Base-by-base conservation (phyloP, 2,888 invertebrate genomes). In the Drosophila barbarae region DNA sequence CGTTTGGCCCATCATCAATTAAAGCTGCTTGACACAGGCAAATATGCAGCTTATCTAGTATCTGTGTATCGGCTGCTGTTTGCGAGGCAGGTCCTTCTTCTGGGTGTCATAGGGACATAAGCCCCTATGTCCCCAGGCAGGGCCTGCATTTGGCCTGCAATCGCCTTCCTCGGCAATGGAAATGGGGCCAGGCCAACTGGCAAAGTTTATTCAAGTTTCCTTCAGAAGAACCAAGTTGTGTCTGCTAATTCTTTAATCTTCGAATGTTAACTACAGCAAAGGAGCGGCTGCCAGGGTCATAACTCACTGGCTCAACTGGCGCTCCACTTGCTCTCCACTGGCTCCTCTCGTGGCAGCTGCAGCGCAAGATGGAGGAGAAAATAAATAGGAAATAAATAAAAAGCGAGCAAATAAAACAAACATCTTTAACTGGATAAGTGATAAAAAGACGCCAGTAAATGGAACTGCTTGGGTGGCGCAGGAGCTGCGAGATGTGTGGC, bases 361-460 rank as follows among this genome's bases (percentile, higher is more conserved):
- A 61, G 32, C 35, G 6, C 42, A 32, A 50, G 42, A 55, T 64
- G 26, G 18, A 44, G 55, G 23, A 28, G 38, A 38, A 66, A 64
- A 64, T 64, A 64, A 66, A 66, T 66, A 64, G 50, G 44, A 44
- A 64, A 64, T 41, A 67, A 57, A 42, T 57, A 58, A 60, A 32
- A 44, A 54, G 28, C 28, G 32, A 32, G 39, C 49, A 60, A 57
- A 64, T 47, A 52, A 70, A 78, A 76, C 76, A 80, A 78, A 73
- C 76, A 75, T 77, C 71, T 74, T 82, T 78, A 71, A 71, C 73
- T 50, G 69, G 76, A 73, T 81, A 79, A 76, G 76, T 73, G 72
- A 75, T 60, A 60, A 35, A 65, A 65, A 53, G 44, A 42, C 78
- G 79, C 68, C 69, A 76, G 76, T 78, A 78, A 81, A 79, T 81